Conservation (phyloP, 1,140 invertebrate genomes). For the Drosophila teissieri region DNA sequence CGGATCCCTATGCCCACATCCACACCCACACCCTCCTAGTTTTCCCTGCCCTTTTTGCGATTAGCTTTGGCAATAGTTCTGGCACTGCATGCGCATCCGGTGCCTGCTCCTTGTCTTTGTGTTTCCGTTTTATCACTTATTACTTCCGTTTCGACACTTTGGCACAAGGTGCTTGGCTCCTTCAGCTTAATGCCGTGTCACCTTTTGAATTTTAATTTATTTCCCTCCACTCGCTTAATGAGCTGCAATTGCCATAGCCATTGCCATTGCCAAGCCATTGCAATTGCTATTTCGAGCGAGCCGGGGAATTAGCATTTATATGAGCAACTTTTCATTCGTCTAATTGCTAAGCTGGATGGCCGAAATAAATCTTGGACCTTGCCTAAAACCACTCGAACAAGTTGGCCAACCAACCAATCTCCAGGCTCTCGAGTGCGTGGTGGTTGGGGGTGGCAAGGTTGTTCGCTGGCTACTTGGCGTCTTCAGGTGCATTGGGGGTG, state of each 20-base stretch:
- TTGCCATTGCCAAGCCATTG: conserved; percentile 55
- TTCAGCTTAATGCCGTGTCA: conserved; percentile 68
- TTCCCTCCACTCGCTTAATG: conserved; percentile 51
- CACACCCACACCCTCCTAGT: not conserved
- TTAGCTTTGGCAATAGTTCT: conserved; percentile 78
- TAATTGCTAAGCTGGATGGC: conserved; percentile 68
- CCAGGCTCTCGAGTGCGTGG: conserved; percentile 11
- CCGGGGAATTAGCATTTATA: conserved; percentile 73
- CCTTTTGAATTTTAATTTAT: conserved; percentile 77
- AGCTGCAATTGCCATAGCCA: conserved; percentile 46
- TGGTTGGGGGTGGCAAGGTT: not conserved
- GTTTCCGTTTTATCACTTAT: conserved; percentile 80
- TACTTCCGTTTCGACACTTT: conserved; percentile 73
- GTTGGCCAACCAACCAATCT: conserved; percentile 39
- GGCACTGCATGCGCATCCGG: conserved; percentile 59
- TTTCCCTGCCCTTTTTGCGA: conserved; percentile 45
- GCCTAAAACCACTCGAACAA: conserved; percentile 64
- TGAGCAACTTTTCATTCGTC: conserved; percentile 74
- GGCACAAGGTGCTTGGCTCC: conserved; percentile 44
- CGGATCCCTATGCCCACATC: too few species aligned
- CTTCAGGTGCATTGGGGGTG: conserved; percentile 25
- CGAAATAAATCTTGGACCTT: conserved; percentile 71
- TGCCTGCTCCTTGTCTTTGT: conserved; percentile 56
- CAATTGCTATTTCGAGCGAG: conserved; percentile 57
- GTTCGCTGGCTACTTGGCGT: not conserved